Evolutionary conservation across 1,140 invertebrate genomes (phyloP).

Genomic region (Heliconius hewitsoni): DNA sequence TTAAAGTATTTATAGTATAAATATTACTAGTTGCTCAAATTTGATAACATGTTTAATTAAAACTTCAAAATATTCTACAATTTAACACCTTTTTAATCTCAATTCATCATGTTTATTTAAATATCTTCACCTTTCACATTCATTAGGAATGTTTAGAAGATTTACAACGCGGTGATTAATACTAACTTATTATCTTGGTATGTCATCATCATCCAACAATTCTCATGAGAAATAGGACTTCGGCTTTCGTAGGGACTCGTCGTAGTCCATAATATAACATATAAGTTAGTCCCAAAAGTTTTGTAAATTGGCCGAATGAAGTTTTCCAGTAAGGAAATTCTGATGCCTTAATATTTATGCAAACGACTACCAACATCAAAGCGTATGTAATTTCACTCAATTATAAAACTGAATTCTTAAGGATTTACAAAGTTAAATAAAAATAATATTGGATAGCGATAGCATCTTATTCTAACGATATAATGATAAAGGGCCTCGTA

Average conservation of each 20-base stretch:
- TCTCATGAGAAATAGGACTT: slow-evolving; percentile 40
- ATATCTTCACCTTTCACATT: slow-evolving; percentile 48
- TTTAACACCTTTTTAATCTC: slow-evolving; percentile 34
- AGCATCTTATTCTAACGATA: slow-evolving; percentile 66
- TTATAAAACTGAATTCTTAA: slow-evolving; percentile 49
- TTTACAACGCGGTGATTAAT: slow-evolving; percentile 47
- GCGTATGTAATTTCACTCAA: slow-evolving; percentile 45
- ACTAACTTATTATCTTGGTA: slow-evolving; percentile 39
- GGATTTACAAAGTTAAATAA: slow-evolving; percentile 69
- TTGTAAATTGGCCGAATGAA: slow-evolving; percentile 34
- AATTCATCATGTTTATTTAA: slow-evolving; percentile 52
- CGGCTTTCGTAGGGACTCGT: slow-evolving; percentile 10
- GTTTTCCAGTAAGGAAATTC: slow-evolving; percentile 31
- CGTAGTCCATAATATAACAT: slow-evolving; percentile 22
- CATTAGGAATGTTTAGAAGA: slow-evolving; percentile 43
- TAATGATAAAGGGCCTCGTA: slow-evolving; percentile 68
- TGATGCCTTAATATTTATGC: slow-evolving; percentile 36
- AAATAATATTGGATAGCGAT: slow-evolving; percentile 68
- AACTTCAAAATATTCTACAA: slow-evolving; percentile 38
- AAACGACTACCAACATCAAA: slow-evolving; percentile 36
- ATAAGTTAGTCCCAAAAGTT: slow-evolving; percentile 26
- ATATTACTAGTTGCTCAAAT: background rate
- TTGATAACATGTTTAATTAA: slow-evolving; percentile 37
- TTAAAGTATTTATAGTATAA: background rate
- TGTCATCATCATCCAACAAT: slow-evolving; percentile 29